A percentile compares a stretch with the other conserved stretches of the same genome.
phyloP scores from a whole-genome alignment of 2,113 vertebrate species.

The Corvus hawaiiensis region DNA sequence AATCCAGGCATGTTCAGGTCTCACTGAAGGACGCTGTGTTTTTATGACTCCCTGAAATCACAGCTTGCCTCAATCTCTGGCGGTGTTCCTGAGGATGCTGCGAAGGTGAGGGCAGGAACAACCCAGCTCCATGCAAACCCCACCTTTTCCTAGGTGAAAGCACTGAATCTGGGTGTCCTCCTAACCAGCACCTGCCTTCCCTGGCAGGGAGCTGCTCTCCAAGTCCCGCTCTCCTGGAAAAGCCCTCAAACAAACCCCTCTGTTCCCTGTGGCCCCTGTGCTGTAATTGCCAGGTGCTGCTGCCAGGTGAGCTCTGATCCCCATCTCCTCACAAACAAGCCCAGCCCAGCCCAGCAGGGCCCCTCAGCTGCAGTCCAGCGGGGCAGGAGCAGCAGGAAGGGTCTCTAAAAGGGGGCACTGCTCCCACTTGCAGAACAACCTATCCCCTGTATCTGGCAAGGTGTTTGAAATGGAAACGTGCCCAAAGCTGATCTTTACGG shows the following conservation, averaged over 20 bases:
- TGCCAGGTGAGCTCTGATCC: not conserved
- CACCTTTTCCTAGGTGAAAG: not conserved
- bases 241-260: not conserved
- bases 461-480: constrained; percentile 32
- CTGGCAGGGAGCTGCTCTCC: not conserved
- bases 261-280: not conserved
- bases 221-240: not conserved
- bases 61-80: not conserved
- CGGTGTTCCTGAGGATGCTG: rapidly evolving
- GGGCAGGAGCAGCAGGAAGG: not conserved
- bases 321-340: not conserved
- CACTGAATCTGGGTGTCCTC: not conserved
- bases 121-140: not conserved
- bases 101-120: not conserved
- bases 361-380: not conserved
- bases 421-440: constrained; percentile 27
- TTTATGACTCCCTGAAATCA: not conserved
- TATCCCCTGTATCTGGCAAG: not conserved
- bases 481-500: not conserved
- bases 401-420: not conserved
- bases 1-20: not conserved
- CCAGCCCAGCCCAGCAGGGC: not conserved
- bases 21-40: not conserved
- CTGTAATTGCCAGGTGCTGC: not conserved
- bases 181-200: not conserved